Evolutionary conservation across 2,797 vertebrate species (phyloP), one percentile per base, ranked within the genome.

Genomic region (Pipistrellus pygmaeus): DNA sequence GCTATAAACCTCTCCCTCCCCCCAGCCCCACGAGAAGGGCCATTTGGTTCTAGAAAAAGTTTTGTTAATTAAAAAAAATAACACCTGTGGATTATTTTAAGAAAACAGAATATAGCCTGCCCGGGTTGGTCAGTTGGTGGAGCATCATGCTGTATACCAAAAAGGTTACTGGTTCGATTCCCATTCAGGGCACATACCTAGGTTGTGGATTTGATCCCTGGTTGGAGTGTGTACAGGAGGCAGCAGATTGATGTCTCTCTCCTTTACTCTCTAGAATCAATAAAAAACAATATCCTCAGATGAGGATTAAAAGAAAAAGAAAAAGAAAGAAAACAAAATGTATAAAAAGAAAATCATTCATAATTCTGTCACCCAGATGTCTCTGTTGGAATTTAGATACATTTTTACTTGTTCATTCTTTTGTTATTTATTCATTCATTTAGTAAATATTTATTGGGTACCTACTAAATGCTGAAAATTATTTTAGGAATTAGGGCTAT

Each of bases 311-410:
- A n/a, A 53, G n/a, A n/a, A n/a, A n/a, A n/a, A n/a, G 2, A 53
- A n/a, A 66, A 30, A n/a, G 15, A 66, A 66, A 32, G 15, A 32
- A 64, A 15, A n/a, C 62, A 64, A 21, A 60, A 32, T 66, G 3
- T 71, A 76, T 64, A 46, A 89, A 85, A 95, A 82, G 53, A 81
- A 95, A 89, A 75, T 80, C 25, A 71, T 53, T 85, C 15, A 8
- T 83, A 27, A 68, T 88, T 92, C 53, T 94, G 25, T 35, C 64
- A 75, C 14, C 17, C 14, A 71, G 44, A 57, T 77, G 32, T 48
- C 55, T 57, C 25, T 44, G 6, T 73, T 82, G 44, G n/a, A 71
- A 2, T 62, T 96, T 88, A 88, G 64, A 27, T 21, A 2, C 48
- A 27, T 69, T 62, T 72, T 60, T 32, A 12, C 41, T 93, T 80